Evolutionary conservation across 2,888 invertebrate genomes (phyloP).

Genomic region (Pseudococcus jackbeardsleyi): DNA sequence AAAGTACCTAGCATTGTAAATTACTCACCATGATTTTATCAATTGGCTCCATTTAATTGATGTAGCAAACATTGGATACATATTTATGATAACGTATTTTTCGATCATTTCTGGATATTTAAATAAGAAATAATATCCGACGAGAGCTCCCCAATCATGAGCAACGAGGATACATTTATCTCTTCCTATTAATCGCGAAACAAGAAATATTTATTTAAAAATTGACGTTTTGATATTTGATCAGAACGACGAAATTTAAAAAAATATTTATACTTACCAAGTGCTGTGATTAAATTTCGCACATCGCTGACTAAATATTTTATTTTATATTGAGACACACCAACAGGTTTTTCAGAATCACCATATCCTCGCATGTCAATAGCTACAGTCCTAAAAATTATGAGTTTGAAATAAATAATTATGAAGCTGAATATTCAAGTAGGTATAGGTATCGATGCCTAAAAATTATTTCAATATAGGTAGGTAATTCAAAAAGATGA

Average conservation of each 20-base stretch:
- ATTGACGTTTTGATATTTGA: too few relatives aligned
- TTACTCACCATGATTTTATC: slow-evolving; percentile 72
- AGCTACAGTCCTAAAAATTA: slow-evolving; percentile 75
- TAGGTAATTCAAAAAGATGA: too few relatives aligned
- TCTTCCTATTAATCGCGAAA: slow-evolving; percentile 70
- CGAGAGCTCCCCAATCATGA: slow-evolving; percentile 80
- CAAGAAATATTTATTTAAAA: background rate
- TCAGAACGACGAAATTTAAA: background rate
- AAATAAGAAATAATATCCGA: slow-evolving; percentile 74
- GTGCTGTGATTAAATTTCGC: slow-evolving; percentile 73
- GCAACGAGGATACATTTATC: slow-evolving; percentile 74
- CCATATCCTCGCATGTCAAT: slow-evolving; percentile 76
- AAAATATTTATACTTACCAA: slow-evolving; percentile 68
- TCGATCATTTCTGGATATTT: slow-evolving; percentile 74
- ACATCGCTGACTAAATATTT: slow-evolving; percentile 75
- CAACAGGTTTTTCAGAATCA: slow-evolving; percentile 77
- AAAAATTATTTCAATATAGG: too few relatives aligned
- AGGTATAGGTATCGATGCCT: background rate
- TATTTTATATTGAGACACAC: slow-evolving; percentile 69
- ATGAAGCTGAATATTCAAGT: background rate
- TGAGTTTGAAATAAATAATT: background rate
- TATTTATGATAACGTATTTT: slow-evolving; percentile 73
- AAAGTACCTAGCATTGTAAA: background rate
- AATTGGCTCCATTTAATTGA: slow-evolving; percentile 71
- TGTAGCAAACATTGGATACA: slow-evolving; percentile 72